A percentile compares a stretch with the other conserved stretches of the same genome.
Conservation (phyloP, 2,113 vertebrate genomes). For the Calcarius ornatus region DNA sequence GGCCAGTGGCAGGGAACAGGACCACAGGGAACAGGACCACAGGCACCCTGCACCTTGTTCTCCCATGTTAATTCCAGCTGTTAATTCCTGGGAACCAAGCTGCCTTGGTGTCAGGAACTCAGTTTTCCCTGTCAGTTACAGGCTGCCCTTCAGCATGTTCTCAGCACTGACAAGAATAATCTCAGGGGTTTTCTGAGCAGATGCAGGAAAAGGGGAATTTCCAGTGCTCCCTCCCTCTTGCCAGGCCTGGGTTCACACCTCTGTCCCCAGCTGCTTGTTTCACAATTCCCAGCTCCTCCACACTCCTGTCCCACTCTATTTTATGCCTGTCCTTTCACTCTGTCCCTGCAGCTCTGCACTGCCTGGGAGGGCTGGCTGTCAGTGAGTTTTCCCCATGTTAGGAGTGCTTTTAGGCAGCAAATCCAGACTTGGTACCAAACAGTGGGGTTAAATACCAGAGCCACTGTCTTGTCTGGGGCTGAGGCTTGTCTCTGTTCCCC, state of each 20-base stretch:
- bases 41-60: neutral
- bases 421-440: accelerated
- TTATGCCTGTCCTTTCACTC: neutral
- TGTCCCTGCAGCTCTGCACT: neutral
- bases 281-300: neutral
- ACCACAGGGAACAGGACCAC: neutral
- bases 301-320: accelerated
- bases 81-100: neutral
- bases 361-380: neutral
- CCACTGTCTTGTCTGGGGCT: accelerated
- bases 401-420: neutral
- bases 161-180: neutral
- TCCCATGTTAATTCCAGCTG: neutral
- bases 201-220: neutral
- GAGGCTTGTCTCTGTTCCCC: neutral
- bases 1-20: neutral
- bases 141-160: neutral
- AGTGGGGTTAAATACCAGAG: neutral
- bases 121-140: accelerated
- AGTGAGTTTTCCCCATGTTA: accelerated
- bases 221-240: accelerated
- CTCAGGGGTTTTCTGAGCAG: neutral
- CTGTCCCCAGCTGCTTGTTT: accelerated
- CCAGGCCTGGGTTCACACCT: neutral
- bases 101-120: neutral